Base-by-base conservation (phyloP, 2,888 invertebrate species). In the Eumacrocentrus americanus region DNA sequence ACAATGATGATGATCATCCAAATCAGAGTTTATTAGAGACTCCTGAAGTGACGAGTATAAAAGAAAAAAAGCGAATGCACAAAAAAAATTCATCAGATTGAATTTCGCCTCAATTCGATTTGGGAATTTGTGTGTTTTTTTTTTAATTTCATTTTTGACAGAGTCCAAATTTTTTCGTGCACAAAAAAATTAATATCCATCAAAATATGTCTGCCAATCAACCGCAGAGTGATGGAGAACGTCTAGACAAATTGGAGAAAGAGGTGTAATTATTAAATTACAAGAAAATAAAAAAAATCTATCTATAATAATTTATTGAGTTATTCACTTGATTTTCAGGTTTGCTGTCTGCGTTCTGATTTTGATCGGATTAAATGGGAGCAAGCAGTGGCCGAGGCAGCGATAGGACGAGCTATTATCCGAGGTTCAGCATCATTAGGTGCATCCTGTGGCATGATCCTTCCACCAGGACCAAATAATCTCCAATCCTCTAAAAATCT, bases 191-290 rank as follows among this genome's bases (percentile, higher is more conserved):
- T 29, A 29, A 29, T 6, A 6, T 29, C 9, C 29, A 29, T 4
- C 29, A 9, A 9, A 29, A 29, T 6, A 29, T 29, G 29, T 29
- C 29, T 4, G 4, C 4, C 29, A 44, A 47, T 14, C 62, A 34
- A 20, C 60, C 34, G 61, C 63, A 48, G 64, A 64, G 20, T 40
- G 64, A 70, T 46, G 48, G 48, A 22, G 61, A 67, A 14, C 63
- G 71, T 2, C 58, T 71, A 12, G 53, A 62, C n/a, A 68, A 63
- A 48, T 55, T 71, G 61, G 70, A 71, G 42, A 64, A 64, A 34
- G 70, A 71, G 64, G 70, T 71, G 58, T 35, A 9, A 29, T 6
- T 56, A 44, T 23, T 9, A 12, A 12, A 37, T 35, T 9, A n/a
- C 20, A 18, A 14, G 35, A 35, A 1, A n/a, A 35, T 34, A 14